Conservation (phyloP, 2,888 invertebrate species). For the Steinernema hermaphroditum region DNA sequence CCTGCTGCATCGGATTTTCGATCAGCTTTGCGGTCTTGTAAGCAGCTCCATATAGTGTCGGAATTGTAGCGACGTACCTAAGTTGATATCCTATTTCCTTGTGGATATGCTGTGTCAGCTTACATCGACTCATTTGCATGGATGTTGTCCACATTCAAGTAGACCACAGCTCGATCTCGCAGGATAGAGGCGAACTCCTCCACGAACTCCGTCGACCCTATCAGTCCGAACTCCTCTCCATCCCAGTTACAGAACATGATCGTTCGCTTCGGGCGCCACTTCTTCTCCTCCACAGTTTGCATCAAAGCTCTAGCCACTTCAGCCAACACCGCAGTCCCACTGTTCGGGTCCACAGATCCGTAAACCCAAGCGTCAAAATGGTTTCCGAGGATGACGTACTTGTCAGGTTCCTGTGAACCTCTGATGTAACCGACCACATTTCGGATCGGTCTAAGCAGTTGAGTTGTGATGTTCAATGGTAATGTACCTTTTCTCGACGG, state of each 20-base stretch:
- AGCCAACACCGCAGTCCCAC: conserved; percentile 70
- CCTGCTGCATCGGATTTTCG: conserved; percentile 52
- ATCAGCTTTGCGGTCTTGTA: conserved; percentile 67
- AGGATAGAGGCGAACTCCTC: conserved; percentile 66
- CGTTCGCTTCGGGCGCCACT: conserved; percentile 69
- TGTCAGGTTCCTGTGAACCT: conserved; percentile 68
- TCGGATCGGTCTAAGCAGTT: conserved; percentile 51
- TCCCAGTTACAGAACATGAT: conserved; percentile 69
- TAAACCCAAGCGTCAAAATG: conserved; percentile 71
- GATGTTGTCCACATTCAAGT: conserved; percentile 68
- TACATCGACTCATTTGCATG: conserved; percentile 59
- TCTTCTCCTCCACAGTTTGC: conserved; percentile 60
- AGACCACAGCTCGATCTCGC: conserved; percentile 67
- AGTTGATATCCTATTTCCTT: conserved; percentile 26
- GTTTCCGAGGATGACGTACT: conserved; percentile 71
- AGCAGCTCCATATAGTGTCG: conserved; percentile 66
- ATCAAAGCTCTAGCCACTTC: conserved; percentile 67
- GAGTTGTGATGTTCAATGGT: not conserved
- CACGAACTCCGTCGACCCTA: conserved; percentile 70
- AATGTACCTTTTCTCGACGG: conserved; percentile 49
- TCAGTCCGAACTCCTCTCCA: conserved; percentile 68
- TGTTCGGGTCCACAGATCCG: conserved; percentile 69
- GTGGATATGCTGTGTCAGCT: conserved; percentile 19
- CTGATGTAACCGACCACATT: conserved; percentile 68
- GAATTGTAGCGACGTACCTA: conserved; percentile 60